Conservation (phyloP, 2,113 vertebrate genomes). For the Carassius gibelio region DNA sequence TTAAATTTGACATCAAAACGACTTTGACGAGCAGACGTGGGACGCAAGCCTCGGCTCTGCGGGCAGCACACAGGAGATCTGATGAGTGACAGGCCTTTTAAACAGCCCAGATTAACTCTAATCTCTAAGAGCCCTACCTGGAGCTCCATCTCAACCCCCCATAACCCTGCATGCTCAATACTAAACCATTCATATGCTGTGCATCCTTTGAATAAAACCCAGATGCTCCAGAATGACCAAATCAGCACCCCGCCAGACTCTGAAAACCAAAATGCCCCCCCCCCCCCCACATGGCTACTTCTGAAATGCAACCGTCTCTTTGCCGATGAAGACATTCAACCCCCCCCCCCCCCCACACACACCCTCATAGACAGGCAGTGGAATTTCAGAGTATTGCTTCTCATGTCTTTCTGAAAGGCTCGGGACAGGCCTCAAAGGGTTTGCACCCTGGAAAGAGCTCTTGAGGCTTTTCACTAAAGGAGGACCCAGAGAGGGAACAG, state of each 20-base stretch:
- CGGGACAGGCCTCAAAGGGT: constrained; percentile 40
- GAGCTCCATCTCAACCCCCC: constrained; percentile 30
- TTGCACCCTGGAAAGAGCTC: constrained; percentile 46
- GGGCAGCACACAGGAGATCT: constrained; percentile 24
- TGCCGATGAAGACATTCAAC: constrained; percentile 48
- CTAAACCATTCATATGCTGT: constrained; percentile 26
- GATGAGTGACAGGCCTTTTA: constrained; percentile 50
- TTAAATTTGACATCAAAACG: constrained; percentile 47
- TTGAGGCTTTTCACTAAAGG: constrained; percentile 40
- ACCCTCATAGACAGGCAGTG: background rate
- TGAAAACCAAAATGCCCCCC: background rate
- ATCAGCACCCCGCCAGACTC: constrained; percentile 39
- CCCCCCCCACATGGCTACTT: background rate
- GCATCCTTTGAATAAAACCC: constrained; percentile 33
- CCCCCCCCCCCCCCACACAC: background rate
- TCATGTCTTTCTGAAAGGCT: constrained; percentile 46
- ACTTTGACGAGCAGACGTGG: constrained; percentile 37
- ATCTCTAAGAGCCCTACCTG: constrained; percentile 49
- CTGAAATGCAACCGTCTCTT: constrained; percentile 49
- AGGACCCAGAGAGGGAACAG: constrained; percentile 40
- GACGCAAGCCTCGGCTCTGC: background rate
- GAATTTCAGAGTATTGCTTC: constrained; percentile 50
- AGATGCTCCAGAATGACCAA: constrained; percentile 8
- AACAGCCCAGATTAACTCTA: constrained; percentile 48
- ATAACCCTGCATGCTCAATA: background rate